phyloP scores from a whole-genome alignment of 2,113 vertebrate species.

The Dipodomys spectabilis region DNA sequence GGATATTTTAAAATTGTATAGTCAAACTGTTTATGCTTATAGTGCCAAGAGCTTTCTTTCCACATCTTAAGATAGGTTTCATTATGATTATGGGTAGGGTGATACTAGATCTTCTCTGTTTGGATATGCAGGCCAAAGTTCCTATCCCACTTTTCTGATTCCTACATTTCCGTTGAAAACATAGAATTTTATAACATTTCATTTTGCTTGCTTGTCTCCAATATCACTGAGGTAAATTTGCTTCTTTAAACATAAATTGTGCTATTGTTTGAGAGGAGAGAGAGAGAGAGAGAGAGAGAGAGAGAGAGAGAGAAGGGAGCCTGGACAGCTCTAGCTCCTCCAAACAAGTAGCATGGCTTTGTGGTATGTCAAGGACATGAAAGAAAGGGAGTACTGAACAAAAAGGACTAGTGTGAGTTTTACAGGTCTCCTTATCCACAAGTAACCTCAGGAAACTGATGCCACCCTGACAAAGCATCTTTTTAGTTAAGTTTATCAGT shows the following conservation, averaged over 20 bases:
- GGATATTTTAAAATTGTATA: neutral
- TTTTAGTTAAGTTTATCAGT: neutral
- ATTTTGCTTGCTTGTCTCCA: neutral
- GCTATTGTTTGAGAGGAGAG: neutral
- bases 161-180: neutral
- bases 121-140: neutral
- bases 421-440: neutral
- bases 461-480: neutral
- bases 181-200: neutral
- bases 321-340: neutral
- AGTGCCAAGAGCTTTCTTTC: neutral
- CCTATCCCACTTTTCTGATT: neutral
- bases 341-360: neutral
- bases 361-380: conserved; percentile 59
- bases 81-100: neutral
- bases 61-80: neutral
- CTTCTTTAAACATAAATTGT: neutral
- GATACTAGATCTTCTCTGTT: neutral
- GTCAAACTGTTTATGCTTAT: neutral
- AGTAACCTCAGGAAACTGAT: neutral
- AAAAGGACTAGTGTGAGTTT: neutral
- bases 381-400: neutral
- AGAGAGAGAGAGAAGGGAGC: neutral
- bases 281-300: neutral
- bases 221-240: conserved; percentile 7